Evolutionary conservation across 2,113 vertebrate genomes (phyloP), one percentile per base, ranked within the genome.

Genomic region (Fregata magnificens): DNA sequence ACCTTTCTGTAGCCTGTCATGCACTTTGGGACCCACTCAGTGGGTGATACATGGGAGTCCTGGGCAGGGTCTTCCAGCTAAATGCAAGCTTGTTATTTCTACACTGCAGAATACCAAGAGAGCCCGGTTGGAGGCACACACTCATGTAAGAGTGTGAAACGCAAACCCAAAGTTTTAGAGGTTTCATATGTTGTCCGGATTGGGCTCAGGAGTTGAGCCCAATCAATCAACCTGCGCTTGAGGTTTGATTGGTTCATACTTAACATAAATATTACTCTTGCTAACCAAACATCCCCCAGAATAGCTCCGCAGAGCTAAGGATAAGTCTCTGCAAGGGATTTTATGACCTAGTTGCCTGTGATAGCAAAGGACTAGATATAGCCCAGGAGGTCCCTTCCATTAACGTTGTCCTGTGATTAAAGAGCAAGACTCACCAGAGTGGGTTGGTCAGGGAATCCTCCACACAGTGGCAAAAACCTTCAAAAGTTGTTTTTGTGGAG

Each of bases 181-280:
- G 25, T 67, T 88, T 88, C 72, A 42, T 44, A 32, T 88, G 52
- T 47, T 49, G 32, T 88, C 92, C 47, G 32, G 59, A 58, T 58
- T 58, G 53, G 62, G 53, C 66, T 93, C 62, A 77, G 87, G 53
- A 20, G 10, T 10, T 20, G 45, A 20, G 45, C 45, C 45, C 18
- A 47, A 47, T 47, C 45, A 47, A 20, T 47, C 8, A 47, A 86
- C 63, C 63, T 62, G 36, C 1, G 1, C 52, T 82, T 89, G 81
- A 82, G 47, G 47, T 89, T 91, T 89, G 90, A 80, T 86, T 86
- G 44, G 38, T 91, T 93, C 79, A 70, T 71, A 34, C n/a, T 95
- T 81, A 88, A 81, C 50, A 19, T 84, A 94, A 90, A 83, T 78
- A 84, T 81, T 95, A 36, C 59, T 65, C 56, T 72, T 71, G 38